A percentile compares a stretch with the other conserved stretches of the same genome.
Conservation (phyloP, 2,113 vertebrate genomes). For the Malurus elegans region DNA sequence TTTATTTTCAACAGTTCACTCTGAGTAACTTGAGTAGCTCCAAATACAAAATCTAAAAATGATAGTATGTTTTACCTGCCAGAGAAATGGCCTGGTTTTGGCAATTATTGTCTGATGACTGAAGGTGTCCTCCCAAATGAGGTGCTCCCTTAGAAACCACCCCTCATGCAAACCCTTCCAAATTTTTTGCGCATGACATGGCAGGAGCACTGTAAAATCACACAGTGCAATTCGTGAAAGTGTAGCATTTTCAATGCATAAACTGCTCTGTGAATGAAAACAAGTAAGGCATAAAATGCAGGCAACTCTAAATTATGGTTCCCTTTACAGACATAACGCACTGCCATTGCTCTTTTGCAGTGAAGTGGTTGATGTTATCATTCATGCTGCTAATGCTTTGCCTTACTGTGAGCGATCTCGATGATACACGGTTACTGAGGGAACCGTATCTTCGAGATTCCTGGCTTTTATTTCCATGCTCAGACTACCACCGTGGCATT, state of each 20-base stretch:
- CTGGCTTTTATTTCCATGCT: not conserved
- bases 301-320: not conserved
- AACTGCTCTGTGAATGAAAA: not conserved
- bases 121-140: not conserved
- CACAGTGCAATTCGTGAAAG: not conserved
- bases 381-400: not conserved
- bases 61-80: not conserved
- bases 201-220: not conserved
- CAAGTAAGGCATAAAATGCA: not conserved
- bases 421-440: not conserved
- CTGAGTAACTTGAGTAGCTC: not conserved
- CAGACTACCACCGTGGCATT: not conserved
- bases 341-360: not conserved
- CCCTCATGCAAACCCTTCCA: not conserved
- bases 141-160: not conserved
- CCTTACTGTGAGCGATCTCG: not conserved
- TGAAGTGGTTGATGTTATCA: not conserved
- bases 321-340: not conserved
- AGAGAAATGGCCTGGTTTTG: not conserved
- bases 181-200: not conserved
- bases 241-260: not conserved
- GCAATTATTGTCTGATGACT: not conserved
- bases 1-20: not conserved
- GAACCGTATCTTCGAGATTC: not conserved
- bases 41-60: not conserved